Percentiles rank a stretch among this genome's conserved stretches.
phyloP scores from a whole-genome alignment of 64 coral and sea anemone species.

The Porites australiensis region DNA sequence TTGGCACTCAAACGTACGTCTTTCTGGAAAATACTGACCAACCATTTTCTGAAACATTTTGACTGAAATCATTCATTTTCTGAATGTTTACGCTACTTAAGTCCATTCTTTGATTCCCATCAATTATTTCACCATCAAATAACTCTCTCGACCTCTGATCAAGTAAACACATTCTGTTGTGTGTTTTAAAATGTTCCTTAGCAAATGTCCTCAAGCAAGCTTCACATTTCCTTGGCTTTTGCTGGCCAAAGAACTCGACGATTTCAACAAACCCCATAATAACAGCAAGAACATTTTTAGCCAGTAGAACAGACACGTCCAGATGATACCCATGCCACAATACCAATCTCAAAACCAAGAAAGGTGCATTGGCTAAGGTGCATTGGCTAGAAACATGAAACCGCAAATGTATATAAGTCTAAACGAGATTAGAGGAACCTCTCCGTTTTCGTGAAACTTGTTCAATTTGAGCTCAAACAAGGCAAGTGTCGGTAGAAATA shows the following conservation, averaged over 20 bases:
- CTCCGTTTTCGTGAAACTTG: constrained; percentile 92
- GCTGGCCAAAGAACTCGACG: constrained; percentile 86
- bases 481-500: constrained; percentile 89
- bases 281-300: constrained; percentile 89
- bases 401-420: constrained; percentile 88
- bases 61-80: neutral
- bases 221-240: constrained; percentile 78
- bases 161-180: constrained; percentile 18
- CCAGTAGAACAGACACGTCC: constrained; percentile 84
- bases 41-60: neutral
- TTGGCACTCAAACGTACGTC: neutral
- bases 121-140: neutral
- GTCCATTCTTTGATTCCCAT: neutral
- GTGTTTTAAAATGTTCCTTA: constrained; percentile 72
- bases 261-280: constrained; percentile 83
- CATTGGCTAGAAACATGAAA: constrained; percentile 92
- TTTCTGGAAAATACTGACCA: neutral
- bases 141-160: neutral
- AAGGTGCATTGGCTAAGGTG: constrained; percentile 95
- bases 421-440: constrained; percentile 85
- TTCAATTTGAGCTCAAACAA: constrained; percentile 93
- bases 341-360: constrained; percentile 78
- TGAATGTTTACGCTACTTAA: neutral
- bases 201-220: constrained; percentile 72
- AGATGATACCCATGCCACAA: constrained; percentile 75